phyloP scores from a whole-genome alignment of 2,113 vertebrate species.

The Misgurnus anguillicaudatus region DNA sequence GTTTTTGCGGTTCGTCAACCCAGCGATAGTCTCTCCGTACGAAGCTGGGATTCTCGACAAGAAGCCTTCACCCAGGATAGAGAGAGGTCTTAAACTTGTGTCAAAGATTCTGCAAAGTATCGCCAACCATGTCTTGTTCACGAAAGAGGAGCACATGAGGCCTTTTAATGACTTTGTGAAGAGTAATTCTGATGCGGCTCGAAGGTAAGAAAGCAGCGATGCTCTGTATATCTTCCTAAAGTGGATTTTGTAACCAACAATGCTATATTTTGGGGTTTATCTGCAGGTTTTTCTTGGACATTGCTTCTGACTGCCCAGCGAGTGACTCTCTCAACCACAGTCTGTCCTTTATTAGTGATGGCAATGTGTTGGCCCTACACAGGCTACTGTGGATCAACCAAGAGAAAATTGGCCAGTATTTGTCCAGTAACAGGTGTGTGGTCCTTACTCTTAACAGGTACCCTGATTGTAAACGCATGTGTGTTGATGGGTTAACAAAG shows the following conservation, averaged over 20 bases:
- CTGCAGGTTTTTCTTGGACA: constrained; percentile 93
- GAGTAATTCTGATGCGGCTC: constrained; percentile 92
- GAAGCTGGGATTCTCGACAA: constrained; percentile 97
- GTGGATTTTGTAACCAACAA: not conserved
- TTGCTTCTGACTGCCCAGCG: constrained; percentile 92
- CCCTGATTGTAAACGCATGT: no score
- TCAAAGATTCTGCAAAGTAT: constrained; percentile 99
- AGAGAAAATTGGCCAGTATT: constrained; percentile 97
- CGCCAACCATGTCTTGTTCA: constrained; percentile 95
- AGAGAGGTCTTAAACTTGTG: constrained; percentile 97
- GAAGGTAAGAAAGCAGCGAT: constrained; percentile 73
- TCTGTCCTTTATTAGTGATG: constrained; percentile 96
- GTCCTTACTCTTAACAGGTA: no score
- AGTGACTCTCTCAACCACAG: constrained; percentile 95
- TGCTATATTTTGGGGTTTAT: not conserved
- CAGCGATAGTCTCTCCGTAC: constrained; percentile 95
- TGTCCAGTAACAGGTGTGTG: constrained; percentile 92
- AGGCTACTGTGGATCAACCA: constrained; percentile 98
- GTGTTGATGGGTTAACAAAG: no score
- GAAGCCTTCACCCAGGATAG: constrained; percentile 91
- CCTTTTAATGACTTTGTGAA: constrained; percentile 97
- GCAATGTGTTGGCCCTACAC: constrained; percentile 92
- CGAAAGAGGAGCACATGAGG: constrained; percentile 97
- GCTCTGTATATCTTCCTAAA: not conserved
- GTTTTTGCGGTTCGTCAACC: constrained; percentile 98